Percentiles rank a stretch among this genome's conserved stretches.
These are phyloP conservation scores for Sebastes kiyomatsui DNA, from an alignment of 2,797 vertebrate genomes.

Conservation along the genomic window DNA sequence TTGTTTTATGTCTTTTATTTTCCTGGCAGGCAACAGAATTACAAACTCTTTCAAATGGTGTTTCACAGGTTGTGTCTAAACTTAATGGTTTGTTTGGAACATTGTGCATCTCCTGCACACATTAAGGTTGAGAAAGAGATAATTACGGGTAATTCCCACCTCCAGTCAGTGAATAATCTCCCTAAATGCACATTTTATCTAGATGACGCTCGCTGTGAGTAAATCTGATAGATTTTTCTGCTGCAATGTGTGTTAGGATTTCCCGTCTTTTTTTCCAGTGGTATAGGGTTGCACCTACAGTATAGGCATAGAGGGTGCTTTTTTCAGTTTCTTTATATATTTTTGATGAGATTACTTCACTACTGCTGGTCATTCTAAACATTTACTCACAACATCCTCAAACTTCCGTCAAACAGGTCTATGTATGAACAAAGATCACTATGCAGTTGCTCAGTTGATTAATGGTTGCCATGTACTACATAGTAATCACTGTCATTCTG, in stretches of 20 bases:
- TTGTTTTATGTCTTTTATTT: conserved; percentile 38
- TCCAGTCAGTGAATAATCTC: conserved; percentile 17
- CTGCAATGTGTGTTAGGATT: background rate
- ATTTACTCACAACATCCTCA: background rate
- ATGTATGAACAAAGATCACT: conserved; percentile 7
- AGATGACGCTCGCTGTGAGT: background rate
- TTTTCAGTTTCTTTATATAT: background rate
- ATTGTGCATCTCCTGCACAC: conserved; percentile 19
- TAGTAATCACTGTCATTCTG: conserved; percentile 63
- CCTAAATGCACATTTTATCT: background rate
- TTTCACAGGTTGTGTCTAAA: conserved; percentile 38
- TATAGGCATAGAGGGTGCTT: fast-evolving
- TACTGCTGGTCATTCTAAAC: background rate
- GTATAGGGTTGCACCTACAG: background rate
- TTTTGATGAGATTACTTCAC: background rate
- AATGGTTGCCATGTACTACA: conserved; percentile 43
- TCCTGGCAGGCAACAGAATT: background rate
- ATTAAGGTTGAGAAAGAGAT: conserved; percentile 17
- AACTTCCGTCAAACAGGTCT: background rate
- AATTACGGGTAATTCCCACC: conserved; percentile 1
- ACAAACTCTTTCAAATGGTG: background rate
- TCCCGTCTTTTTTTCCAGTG: background rate
- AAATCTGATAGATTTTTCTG: background rate
- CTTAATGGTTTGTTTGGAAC: conserved; percentile 50
- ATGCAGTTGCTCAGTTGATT: conserved; percentile 43